A percentile compares a stretch with the other conserved stretches of the same genome.
phyloP scores from a whole-genome alignment of 2,113 vertebrate genomes.

The Caranx melampygus region DNA sequence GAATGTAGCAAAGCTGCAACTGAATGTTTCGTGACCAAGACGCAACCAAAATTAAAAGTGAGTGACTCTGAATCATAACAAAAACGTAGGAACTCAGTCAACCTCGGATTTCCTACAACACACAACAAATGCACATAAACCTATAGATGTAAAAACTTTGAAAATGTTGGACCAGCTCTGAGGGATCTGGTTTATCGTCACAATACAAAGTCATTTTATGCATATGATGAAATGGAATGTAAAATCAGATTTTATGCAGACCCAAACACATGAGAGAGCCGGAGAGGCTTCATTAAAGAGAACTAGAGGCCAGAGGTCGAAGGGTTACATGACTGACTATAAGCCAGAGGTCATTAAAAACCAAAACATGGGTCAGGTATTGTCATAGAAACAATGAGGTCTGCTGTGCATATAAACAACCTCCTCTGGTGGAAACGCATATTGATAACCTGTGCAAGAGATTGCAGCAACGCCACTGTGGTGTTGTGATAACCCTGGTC shows the following conservation, averaged over 20 bases:
- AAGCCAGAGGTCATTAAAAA: no score
- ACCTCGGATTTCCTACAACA: background rate
- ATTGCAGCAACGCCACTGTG: no score
- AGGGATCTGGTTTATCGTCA: no score
- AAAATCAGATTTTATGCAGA: background rate
- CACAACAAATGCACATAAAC: background rate
- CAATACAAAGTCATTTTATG: no score
- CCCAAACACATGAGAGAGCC: background rate
- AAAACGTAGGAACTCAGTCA: background rate
- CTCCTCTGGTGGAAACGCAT: no score
- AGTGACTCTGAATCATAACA: background rate
- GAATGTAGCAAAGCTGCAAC: constrained; percentile 7
- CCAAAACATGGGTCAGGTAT: no score
- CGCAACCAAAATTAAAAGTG: background rate
- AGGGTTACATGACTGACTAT: no score
- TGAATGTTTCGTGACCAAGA: background rate
- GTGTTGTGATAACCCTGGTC: no score
- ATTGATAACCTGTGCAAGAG: no score
- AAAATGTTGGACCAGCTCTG: no score
- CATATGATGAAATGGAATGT: background rate
- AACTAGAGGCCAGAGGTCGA: background rate
- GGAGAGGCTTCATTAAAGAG: background rate
- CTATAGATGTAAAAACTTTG: background rate
- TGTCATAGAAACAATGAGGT: no score
- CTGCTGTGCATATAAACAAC: no score